Evolutionary conservation across 2,888 invertebrate species (phyloP), one percentile per base, ranked within the genome.

Genomic region (Watsonalla cultraria): DNA sequence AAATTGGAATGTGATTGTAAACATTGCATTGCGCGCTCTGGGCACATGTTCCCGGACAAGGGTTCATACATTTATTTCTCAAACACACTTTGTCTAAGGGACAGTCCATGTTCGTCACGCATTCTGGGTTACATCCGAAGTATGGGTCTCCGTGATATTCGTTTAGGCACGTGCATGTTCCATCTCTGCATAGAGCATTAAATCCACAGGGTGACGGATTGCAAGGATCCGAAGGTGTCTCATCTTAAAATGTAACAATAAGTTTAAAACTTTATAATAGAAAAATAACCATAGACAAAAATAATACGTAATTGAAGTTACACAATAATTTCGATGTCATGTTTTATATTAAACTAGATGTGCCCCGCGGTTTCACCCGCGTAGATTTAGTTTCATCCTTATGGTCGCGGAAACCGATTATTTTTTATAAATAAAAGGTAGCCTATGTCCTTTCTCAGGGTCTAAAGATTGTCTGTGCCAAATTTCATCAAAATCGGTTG

Each of bases 91-190:
- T 93, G 64, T 94, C 90, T 56, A 90, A 69, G 0, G 93, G 74
- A 77, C 96, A 96, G 64, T 96, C 96, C 52, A 92, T 93, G 76
- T 94, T 96, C 14, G 94, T 91, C 15, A 95, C 91, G 77, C 96
- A 96, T 86, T 96, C 96, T 0, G 96, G 96, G 61, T 94, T 92
- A 71, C 96, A 96, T 24, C 94, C 94, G 37, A 91, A 79, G 70
- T 94, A 94, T 42, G 96, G 95, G 83, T 95, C 94, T 47, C 96
- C 96, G 55, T 92, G 92, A 74, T 94, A 95, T 66, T 94, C 94
- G n/a, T 90, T 83, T 54, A 94, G 75, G 72, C 96, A 96, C 13
- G 93, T 92, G 73, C 96, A 96, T 57, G 92, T 78, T 24, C 94
- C 94, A 64, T 93, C 80, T 59, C 85, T 83, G 70, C 95, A 95